phyloP scores from a whole-genome alignment of 1,140 invertebrate species.

The Heliconius hewitsoni region DNA sequence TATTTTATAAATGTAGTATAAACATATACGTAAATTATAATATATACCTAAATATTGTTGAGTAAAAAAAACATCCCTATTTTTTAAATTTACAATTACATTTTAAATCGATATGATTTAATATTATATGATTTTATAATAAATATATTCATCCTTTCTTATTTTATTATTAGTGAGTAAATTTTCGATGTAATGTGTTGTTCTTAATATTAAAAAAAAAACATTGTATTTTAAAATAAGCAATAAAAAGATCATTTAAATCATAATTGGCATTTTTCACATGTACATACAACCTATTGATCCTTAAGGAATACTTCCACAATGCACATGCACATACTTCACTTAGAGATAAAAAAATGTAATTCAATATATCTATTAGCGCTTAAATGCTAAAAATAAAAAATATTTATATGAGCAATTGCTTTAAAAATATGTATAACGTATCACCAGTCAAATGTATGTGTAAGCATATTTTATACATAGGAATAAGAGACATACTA shows the following conservation, averaged over 20 bases:
- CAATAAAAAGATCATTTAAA: not conserved
- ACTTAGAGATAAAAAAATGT: not conserved
- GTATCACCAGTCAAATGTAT: not conserved
- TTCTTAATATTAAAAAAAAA: not conserved
- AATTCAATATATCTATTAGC: too few relatives aligned
- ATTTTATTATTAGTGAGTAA: not conserved
- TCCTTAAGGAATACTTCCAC: not conserved
- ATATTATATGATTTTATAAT: too few relatives aligned
- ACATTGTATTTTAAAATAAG: not conserved
- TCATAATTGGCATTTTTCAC: not conserved
- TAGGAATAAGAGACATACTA: not conserved
- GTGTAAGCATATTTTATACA: not conserved
- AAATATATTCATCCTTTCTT: too few relatives aligned
- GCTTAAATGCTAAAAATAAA: too few relatives aligned
- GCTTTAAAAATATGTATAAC: too few relatives aligned
- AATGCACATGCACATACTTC: conserved; percentile 8
- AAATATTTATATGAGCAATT: too few relatives aligned
- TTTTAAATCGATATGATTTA: too few relatives aligned
- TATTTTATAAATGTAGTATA: not conserved
- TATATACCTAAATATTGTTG: not conserved
- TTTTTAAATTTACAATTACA: too few relatives aligned
- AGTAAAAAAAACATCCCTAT: not conserved
- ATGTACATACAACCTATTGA: not conserved
- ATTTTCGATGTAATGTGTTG: not conserved
- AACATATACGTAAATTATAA: not conserved